These are phyloP conservation scores for Triplophysa yarkandensis DNA, from an alignment of 2,797 vertebrate genomes.

Conservation along the genomic window DNA sequence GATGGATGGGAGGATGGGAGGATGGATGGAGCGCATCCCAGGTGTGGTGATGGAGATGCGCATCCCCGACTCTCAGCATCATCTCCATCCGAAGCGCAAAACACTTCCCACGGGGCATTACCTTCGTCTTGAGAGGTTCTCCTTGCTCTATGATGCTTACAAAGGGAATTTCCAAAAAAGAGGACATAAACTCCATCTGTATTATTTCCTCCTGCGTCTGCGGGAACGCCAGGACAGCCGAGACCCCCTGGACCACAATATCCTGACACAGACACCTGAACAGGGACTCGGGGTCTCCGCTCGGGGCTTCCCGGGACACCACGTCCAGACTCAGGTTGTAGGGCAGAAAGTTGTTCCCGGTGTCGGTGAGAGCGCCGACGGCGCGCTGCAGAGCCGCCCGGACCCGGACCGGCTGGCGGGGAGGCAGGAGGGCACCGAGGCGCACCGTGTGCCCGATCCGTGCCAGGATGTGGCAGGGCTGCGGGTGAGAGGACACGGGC, in stretches of 20 bases:
- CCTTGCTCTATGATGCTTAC: slow-evolving; percentile 82
- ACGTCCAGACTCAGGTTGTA: slow-evolving; percentile 87
- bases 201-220: slow-evolving; percentile 84
- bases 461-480: slow-evolving; percentile 81
- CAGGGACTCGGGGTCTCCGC: slow-evolving; percentile 85
- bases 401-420: slow-evolving; percentile 72
- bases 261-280: slow-evolving; percentile 82
- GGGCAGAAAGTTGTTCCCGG: slow-evolving; percentile 70
- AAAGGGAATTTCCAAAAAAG: slow-evolving; percentile 84
- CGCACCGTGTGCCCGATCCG: slow-evolving; percentile 79
- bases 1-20: too few relatives aligned
- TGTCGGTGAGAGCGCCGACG: slow-evolving; percentile 61
- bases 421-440: slow-evolving; percentile 83
- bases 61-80: too few relatives aligned
- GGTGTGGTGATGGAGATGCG: too few relatives aligned
- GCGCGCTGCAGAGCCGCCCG: slow-evolving; percentile 77
- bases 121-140: slow-evolving; percentile 81
- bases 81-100: too few relatives aligned
- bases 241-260: slow-evolving; percentile 81
- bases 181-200: slow-evolving; percentile 86
- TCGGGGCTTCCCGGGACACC: slow-evolving; percentile 70
- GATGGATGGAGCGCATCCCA: too few relatives aligned
- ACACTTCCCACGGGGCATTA: too few relatives aligned
- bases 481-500: slow-evolving; percentile 77
- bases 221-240: slow-evolving; percentile 86